A percentile compares a stretch with the other conserved stretches of the same genome.
Conservation (phyloP, 2,888 invertebrate species). For the Cistogaster globosa region DNA sequence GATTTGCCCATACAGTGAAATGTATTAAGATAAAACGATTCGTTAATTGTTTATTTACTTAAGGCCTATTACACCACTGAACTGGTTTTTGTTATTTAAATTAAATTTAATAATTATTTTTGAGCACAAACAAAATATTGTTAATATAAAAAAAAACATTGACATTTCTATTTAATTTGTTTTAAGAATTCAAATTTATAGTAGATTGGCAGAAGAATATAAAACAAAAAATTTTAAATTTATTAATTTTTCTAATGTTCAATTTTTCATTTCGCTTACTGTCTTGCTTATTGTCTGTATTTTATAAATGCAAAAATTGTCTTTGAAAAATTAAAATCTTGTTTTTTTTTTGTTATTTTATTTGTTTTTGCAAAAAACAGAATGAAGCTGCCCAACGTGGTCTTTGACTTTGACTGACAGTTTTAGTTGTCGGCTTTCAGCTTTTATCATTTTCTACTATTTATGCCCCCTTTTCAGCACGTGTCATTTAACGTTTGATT, state of each 20-base stretch:
- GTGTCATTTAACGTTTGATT: constrained; percentile 30
- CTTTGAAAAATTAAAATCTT: constrained; percentile 50
- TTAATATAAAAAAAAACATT: no score
- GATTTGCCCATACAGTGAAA: no score
- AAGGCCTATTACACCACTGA: no score
- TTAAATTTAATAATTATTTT: no score
- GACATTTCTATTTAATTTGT: no score
- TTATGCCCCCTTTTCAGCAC: constrained; percentile 39
- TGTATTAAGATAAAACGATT: no score
- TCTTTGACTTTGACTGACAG: constrained; percentile 64
- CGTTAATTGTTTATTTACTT: no score
- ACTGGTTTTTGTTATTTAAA: no score
- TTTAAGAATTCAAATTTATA: no score
- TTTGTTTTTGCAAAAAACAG: constrained; percentile 16
- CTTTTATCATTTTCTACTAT: constrained; percentile 54
- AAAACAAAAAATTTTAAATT: background rate
- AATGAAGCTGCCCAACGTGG: constrained; percentile 54
- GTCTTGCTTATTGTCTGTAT: background rate
- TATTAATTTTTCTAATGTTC: background rate
- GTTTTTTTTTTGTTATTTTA: no score
- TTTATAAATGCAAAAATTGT: constrained; percentile 42
- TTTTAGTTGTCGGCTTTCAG: constrained; percentile 56
- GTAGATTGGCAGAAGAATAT: no score
- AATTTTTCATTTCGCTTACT: background rate
- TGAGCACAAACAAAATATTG: no score